These are phyloP conservation scores for Synaphobranchus kaupii DNA, from an alignment of 2,797 vertebrate species.

Conservation along the genomic window DNA sequence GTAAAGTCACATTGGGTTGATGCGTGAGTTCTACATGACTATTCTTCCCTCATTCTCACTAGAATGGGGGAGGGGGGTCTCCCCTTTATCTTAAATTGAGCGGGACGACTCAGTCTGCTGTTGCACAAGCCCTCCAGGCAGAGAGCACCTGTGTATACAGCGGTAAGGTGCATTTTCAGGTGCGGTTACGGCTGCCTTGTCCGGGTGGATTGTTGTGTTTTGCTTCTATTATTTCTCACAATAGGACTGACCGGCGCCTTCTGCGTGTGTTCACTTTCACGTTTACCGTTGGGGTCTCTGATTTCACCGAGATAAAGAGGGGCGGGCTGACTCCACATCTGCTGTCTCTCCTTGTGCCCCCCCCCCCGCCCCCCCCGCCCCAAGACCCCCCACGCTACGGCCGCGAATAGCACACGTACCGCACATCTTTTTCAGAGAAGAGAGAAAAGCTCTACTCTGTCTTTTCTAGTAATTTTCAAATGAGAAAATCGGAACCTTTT, in stretches of 20 bases:
- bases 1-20: background rate
- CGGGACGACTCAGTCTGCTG: background rate
- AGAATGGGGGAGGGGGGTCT: background rate
- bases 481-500: background rate
- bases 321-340: background rate
- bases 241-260: background rate
- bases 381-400: background rate
- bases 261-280: background rate
- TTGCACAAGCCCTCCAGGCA: background rate
- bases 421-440: background rate
- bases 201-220: background rate
- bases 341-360: background rate
- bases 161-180: background rate
- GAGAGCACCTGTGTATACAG: background rate
- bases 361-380: background rate
- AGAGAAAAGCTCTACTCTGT: background rate
- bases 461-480: background rate
- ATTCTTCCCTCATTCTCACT: background rate
- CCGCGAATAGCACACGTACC: background rate
- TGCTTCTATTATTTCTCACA: background rate
- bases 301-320: slow-evolving; percentile 10
- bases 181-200: background rate
- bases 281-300: background rate
- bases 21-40: background rate
- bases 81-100: background rate